Conservation (phyloP, 2,797 vertebrate species). For the Thaleichthys pacificus region DNA sequence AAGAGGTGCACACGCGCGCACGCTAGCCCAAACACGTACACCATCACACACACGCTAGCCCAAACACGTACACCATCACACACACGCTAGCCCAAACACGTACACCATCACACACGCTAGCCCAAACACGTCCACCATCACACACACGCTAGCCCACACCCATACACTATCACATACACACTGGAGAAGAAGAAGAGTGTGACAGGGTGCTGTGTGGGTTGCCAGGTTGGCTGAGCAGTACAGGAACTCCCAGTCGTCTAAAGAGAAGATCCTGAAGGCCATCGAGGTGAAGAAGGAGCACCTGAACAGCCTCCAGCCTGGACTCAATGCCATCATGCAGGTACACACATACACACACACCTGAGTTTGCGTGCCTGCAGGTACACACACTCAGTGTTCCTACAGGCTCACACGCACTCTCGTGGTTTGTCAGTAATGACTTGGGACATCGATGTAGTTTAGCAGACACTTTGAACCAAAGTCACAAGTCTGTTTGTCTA, state of each 20-base stretch:
- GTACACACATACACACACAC: constrained; percentile 56
- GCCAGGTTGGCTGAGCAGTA: constrained; percentile 93
- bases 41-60: no score
- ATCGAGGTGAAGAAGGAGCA: constrained; percentile 98
- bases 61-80: background rate
- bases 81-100: background rate
- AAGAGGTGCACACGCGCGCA: constrained; percentile 80
- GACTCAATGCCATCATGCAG: constrained; percentile 97
- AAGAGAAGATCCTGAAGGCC: constrained; percentile 95
- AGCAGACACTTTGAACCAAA: no score
- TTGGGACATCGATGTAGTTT: no score
- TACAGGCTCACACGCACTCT: background rate
- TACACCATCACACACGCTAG: no score
- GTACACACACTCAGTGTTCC: background rate
- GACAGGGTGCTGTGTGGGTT: constrained; percentile 16
- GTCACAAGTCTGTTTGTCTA: no score
- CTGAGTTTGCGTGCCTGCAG: background rate
- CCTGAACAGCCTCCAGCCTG: constrained; percentile 92
- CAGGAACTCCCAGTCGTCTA: constrained; percentile 86
- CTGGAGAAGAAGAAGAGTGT: background rate
- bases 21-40: background rate
- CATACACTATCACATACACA: background rate
- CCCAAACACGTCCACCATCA: background rate
- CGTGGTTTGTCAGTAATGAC: no score
- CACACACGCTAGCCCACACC: background rate